Percentiles rank a stretch among this genome's conserved stretches.
These are phyloP conservation scores for Caprella mutica DNA, from an alignment of 2,888 invertebrate species.

Conservation along the genomic window DNA sequence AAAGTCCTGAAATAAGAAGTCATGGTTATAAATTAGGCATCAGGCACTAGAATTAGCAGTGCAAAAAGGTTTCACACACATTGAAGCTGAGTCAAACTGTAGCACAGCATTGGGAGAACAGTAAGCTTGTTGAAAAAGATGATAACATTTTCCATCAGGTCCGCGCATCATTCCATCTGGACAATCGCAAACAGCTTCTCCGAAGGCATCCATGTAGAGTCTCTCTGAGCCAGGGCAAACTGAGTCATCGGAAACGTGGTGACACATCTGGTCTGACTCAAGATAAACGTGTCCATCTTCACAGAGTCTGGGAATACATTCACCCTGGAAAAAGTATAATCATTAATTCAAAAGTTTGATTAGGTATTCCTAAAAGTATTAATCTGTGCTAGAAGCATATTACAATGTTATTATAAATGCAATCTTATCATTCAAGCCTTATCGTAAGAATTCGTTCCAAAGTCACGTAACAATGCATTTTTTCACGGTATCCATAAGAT, in stretches of 20 bases:
- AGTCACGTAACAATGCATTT: too few species aligned
- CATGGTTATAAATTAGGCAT: too few species aligned
- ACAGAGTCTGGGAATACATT: slow-evolving; percentile 33
- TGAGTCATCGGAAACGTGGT: slow-evolving; percentile 26
- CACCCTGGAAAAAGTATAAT: slow-evolving; percentile 23
- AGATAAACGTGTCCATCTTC: slow-evolving; percentile 25
- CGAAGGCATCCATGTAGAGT: slow-evolving; percentile 31
- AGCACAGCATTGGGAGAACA: slow-evolving; percentile 19
- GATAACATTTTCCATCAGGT: slow-evolving; percentile 22
- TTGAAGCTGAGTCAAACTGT: slow-evolving; percentile 24
- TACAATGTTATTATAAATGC: background rate
- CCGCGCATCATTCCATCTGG: slow-evolving; percentile 29
- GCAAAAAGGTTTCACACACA: background rate
- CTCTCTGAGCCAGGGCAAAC: slow-evolving; percentile 29
- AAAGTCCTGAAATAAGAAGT: slow-evolving; percentile 16
- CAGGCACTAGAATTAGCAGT: too few species aligned
- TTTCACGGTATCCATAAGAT: too few species aligned
- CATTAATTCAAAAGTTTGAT: background rate
- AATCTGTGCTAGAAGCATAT: background rate
- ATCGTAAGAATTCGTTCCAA: too few species aligned
- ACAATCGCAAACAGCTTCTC: slow-evolving; percentile 32
- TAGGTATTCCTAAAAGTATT: background rate
- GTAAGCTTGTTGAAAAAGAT: slow-evolving; percentile 23
- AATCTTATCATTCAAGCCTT: background rate
- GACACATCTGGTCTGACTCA: slow-evolving; percentile 31